Percentiles rank a stretch among this genome's conserved stretches.
phyloP scores from a whole-genome alignment of 2,113 vertebrate genomes.

The Nesoenas mayeri region DNA sequence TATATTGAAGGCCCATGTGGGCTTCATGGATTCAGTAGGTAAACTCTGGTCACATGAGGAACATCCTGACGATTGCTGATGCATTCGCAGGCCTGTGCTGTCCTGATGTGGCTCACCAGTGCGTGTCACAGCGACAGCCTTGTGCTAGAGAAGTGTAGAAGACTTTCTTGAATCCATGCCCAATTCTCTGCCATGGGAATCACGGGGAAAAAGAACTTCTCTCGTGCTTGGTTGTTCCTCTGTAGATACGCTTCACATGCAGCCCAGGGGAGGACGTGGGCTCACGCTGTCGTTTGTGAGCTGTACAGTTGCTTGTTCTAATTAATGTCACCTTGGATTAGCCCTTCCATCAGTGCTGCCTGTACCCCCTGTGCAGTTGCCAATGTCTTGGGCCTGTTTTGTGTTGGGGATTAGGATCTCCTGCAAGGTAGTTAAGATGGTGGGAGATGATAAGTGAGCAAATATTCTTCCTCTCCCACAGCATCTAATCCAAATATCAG shows the following conservation, averaged over 20 bases:
- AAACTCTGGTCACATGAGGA: not conserved
- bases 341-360: not conserved
- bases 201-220: no score
- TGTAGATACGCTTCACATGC: rapidly evolving
- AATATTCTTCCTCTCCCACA: not conserved
- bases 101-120: not conserved
- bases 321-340: not conserved
- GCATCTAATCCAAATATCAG: not conserved
- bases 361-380: not conserved
- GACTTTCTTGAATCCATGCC: no score
- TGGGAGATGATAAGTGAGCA: not conserved
- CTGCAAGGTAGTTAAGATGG: not conserved
- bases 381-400: not conserved
- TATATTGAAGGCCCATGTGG: not conserved
- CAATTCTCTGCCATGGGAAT: no score
- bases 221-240: not conserved
- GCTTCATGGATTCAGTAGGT: rapidly evolving
- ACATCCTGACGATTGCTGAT: rapidly evolving
- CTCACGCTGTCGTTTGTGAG: not conserved
- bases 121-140: rapidly evolving
- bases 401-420: not conserved
- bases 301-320: not conserved
- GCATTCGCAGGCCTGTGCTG: not conserved
- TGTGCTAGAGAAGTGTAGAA: no score
- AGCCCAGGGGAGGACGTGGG: not conserved